phyloP scores from a whole-genome alignment of 1,140 invertebrate genomes.

The Drosophila busckii region DNA sequence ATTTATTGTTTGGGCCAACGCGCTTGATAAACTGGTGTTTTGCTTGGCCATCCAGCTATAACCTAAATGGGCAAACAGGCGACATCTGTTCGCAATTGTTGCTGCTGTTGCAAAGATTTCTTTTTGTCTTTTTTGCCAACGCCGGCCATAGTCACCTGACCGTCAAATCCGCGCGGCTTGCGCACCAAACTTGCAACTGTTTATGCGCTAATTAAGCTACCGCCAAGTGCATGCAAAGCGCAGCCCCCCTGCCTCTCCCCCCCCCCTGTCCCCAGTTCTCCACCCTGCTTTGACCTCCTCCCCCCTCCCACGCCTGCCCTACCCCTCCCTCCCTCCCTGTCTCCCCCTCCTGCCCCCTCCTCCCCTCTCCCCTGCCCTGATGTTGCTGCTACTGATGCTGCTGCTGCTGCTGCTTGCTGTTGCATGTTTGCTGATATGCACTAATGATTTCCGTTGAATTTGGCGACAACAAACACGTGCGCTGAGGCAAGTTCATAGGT shows the following conservation, averaged over 20 bases:
- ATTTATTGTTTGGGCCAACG: constrained; percentile 74
- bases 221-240: constrained; percentile 64
- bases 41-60: constrained; percentile 45
- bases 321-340: too few species aligned
- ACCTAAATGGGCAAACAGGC: constrained; percentile 64
- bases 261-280: background rate
- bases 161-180: constrained; percentile 56
- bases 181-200: constrained; percentile 35
- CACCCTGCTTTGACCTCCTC: too few species aligned
- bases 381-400: too few species aligned
- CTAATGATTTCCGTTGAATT: constrained; percentile 38
- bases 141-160: constrained; percentile 73
- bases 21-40: constrained; percentile 76
- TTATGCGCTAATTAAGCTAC: constrained; percentile 75
- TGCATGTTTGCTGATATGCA: too few species aligned
- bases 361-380: too few species aligned
- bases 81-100: constrained; percentile 36
- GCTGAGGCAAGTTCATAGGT: constrained; percentile 57
- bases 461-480: constrained; percentile 34
- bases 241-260: constrained; percentile 5
- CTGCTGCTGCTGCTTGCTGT: constrained; percentile 26
- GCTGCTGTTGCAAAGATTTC: constrained; percentile 15
- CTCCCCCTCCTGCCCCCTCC: too few species aligned
- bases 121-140: constrained; percentile 61
- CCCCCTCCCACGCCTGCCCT: too few species aligned